phyloP scores from a whole-genome alignment of 2,113 vertebrate species.

The Sitta europaea region DNA sequence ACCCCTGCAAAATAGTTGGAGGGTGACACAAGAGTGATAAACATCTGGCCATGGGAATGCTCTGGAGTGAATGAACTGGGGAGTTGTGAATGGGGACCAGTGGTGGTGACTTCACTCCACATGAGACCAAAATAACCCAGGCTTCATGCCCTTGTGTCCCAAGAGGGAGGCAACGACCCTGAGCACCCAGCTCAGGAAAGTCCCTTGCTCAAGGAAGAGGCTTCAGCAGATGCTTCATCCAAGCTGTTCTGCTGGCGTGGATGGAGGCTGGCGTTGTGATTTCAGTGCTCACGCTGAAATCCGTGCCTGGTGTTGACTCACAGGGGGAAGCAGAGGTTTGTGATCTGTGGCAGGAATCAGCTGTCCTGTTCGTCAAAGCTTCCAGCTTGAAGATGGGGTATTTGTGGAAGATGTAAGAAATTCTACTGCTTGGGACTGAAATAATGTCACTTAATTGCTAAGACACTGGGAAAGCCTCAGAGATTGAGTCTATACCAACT shows the following conservation, averaged over 20 bases:
- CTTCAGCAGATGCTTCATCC: neutral
- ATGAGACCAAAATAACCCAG: neutral
- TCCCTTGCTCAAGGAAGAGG: neutral
- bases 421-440: neutral
- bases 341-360: neutral
- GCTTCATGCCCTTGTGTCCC: neutral
- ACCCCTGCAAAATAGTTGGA: constrained; percentile 45
- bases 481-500: neutral
- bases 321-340: neutral
- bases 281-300: neutral
- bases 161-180: neutral
- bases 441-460: neutral
- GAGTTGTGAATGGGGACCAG: neutral
- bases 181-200: neutral
- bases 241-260: neutral
- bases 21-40: constrained; percentile 6
- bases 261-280: neutral
- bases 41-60: constrained; percentile 11
- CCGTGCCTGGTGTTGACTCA: accelerated
- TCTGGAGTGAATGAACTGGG: neutral
- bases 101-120: neutral
- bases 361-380: neutral
- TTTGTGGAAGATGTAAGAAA: neutral
- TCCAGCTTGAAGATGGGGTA: neutral
- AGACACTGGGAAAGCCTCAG: neutral